A percentile compares a stretch with the other conserved stretches of the same genome.
Evolutionary conservation across 1,140 invertebrate species (phyloP).

Genomic region (Hyphantria cunea): DNA sequence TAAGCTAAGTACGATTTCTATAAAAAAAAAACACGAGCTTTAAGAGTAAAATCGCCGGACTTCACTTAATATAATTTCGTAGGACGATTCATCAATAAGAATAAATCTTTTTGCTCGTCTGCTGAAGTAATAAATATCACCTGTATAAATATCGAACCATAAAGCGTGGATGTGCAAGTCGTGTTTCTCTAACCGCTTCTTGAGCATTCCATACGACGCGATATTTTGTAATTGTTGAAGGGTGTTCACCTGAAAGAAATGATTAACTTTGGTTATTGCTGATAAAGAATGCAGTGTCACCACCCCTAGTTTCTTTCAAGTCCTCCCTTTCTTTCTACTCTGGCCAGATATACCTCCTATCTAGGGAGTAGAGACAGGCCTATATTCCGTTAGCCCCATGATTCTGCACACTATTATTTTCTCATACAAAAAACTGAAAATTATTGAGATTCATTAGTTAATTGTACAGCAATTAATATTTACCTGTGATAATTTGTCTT

Average conservation of each 20-base stretch:
- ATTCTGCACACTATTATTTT: no score
- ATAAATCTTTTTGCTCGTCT: conserved; percentile 91
- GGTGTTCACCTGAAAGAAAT: conserved; percentile 90
- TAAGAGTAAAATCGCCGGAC: conserved; percentile 91
- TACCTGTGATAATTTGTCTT: conserved; percentile 97
- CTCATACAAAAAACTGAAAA: no score
- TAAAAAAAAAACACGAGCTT: neutral
- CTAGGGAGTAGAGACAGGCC: no score
- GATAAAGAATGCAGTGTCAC: no score
- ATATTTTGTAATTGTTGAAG: conserved; percentile 97
- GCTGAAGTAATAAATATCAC: conserved; percentile 97
- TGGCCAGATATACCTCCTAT: no score
- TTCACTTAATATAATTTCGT: conserved; percentile 89
- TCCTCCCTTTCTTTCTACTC: no score
- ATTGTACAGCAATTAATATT: conserved; percentile 1
- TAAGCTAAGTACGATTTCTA: no score
- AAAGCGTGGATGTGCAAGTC: conserved; percentile 95
- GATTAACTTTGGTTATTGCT: neutral
- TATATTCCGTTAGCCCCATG: no score
- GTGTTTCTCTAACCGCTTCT: conserved; percentile 90
- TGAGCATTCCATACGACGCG: conserved; percentile 96
- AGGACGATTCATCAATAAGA: conserved; percentile 91
- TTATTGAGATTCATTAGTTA: no score
- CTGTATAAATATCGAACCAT: conserved; percentile 99
- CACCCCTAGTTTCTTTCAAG: no score